Percentiles rank a stretch among this genome's conserved stretches.
Conservation (phyloP, 2,113 vertebrate genomes). For the Oenanthe melanoleuca region DNA sequence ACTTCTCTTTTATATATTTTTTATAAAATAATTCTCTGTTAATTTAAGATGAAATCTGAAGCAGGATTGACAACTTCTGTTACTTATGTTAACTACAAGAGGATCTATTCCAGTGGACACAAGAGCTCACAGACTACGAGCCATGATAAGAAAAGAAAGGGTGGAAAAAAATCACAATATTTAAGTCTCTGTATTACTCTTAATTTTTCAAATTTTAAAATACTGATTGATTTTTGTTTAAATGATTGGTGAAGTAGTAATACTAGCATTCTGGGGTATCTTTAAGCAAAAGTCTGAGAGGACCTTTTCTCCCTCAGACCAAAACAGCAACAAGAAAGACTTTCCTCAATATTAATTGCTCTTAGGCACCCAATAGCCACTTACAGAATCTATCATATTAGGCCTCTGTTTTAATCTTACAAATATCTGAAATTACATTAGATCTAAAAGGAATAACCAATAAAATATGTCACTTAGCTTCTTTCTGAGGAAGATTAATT, state of each 20-base stretch:
- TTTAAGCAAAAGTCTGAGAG: background rate
- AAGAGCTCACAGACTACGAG: background rate
- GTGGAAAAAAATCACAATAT: accelerated
- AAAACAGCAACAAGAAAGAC: background rate
- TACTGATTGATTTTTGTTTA: background rate
- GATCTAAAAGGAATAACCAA: slow-evolving; percentile 11
- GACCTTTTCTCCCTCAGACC: background rate
- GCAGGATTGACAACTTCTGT: background rate
- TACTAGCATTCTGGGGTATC: background rate
- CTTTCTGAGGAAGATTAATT: slow-evolving; percentile 22
- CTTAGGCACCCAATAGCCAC: background rate
- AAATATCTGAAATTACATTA: slow-evolving; percentile 42
- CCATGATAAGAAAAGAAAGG: background rate
- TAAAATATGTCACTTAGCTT: background rate
- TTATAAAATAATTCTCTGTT: background rate
- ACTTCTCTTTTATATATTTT: background rate
- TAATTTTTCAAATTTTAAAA: background rate
- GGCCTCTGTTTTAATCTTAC: background rate
- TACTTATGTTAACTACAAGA: background rate
- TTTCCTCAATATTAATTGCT: background rate
- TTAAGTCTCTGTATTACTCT: background rate
- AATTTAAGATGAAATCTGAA: background rate
- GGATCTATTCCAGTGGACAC: background rate
- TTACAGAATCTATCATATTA: background rate
- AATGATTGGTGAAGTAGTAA: background rate